Evolutionary conservation across 2,113 vertebrate genomes (phyloP), one percentile per base, ranked within the genome.

Genomic region (Cygnus buccinator): DNA sequence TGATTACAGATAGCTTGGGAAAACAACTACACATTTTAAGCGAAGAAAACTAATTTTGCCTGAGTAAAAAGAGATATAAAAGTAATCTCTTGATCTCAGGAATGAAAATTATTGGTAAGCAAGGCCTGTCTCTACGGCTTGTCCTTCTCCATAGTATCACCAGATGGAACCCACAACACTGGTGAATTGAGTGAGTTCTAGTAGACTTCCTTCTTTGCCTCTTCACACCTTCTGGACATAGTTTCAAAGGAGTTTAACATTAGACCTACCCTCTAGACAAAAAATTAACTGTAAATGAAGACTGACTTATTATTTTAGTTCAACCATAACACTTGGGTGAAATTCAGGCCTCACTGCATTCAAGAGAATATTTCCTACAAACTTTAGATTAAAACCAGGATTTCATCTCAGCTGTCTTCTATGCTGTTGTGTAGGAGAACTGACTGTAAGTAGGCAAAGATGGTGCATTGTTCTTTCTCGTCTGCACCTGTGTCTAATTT

Each of bases 401-500:
- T 82, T 82, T 93, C 39, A 87, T 41, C 62, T 93, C 61, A 50
- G 44, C 73, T 81, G 61, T 71, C 70, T 87, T 74, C 77, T 92
- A 74, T 62, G 18, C 52, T 76, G 58, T 39, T 57, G 28, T 48
- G 66, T 58, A 91, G 66, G 61, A 95, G 70, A 96, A 72, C 19
- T 33, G 19, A 90, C 44, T 78, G 61, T 23, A 81, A 37, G 39
- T 20, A 87, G 58, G 92, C 84, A 92, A 75, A 93, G 66, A 79
- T 66, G 84, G 87, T 89, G 78, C 71, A 93, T 89, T 96, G 83
- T 89, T 84, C 92, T 79, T 84, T 39, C 65, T 5, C 87, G 43
- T 41, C 67, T 93, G 88, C 89, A 95, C 95, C 95, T 96, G 94
- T 41, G 81, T 16, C 94, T 95, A 91, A 95, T 94, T 87, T 91